A percentile compares a stretch with the other conserved stretches of the same genome.
Conservation (phyloP, 2,888 invertebrate genomes). For the Germaria angustata region DNA sequence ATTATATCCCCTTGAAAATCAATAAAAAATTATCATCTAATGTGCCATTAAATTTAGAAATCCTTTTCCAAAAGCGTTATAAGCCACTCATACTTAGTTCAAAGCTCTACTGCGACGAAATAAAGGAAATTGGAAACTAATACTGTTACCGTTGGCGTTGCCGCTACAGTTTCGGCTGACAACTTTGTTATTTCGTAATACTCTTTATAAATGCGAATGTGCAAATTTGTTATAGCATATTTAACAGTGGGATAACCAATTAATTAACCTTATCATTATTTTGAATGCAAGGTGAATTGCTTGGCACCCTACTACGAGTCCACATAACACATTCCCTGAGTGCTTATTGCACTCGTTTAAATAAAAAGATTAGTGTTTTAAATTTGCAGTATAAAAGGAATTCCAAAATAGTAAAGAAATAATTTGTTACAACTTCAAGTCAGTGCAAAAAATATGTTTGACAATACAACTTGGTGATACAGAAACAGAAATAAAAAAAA, state of each 20-base stretch:
- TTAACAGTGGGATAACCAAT: constrained; percentile 50
- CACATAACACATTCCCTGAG: background rate
- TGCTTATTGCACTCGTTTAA: background rate
- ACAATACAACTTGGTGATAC: background rate
- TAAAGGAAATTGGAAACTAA: no score
- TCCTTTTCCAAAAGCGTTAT: no score
- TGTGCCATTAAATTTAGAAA: no score
- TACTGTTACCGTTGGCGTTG: no score
- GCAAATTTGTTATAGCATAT: constrained; percentile 19
- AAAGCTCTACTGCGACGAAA: no score
- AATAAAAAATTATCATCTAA: no score
- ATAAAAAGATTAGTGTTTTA: background rate
- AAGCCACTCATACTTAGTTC: no score
- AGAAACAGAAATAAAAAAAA: background rate
- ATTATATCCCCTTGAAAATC: no score
- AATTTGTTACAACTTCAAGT: background rate
- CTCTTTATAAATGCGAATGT: background rate
- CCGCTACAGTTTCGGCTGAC: no score
- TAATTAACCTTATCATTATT: constrained; percentile 35
- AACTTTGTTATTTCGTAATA: no score
- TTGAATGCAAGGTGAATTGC: constrained; percentile 25
- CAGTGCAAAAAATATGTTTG: background rate
- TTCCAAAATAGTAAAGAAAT: constrained; percentile 8
- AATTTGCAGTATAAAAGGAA: constrained; percentile 1
- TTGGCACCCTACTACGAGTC: constrained; percentile 40